These are phyloP conservation scores for Apostichopus parvimensis DNA, from an alignment of 35 echinoderm and acorn worm genomes.

Conservation along the genomic window DNA sequence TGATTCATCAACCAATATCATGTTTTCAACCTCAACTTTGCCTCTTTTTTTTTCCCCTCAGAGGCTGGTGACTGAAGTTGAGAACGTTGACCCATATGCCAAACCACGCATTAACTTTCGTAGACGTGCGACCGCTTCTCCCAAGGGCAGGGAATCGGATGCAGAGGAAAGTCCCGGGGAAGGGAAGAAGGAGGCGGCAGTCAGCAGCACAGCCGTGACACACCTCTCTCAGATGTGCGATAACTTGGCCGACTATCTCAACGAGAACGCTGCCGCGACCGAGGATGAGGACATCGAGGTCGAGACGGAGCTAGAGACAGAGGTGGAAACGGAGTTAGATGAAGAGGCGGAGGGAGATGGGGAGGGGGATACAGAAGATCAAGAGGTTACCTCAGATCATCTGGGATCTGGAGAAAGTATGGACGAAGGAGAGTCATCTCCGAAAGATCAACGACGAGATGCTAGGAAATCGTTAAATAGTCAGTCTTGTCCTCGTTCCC, in stretches of 20 bases:
- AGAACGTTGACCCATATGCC: conserved; percentile 28
- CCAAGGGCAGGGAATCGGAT: conserved; percentile 20
- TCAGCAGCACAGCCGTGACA: conserved; percentile 64
- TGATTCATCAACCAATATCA: too few species aligned
- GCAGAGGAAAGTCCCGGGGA: conserved; percentile 40
- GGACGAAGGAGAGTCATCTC: neutral
- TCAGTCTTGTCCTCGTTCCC: neutral
- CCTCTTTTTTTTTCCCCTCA: neutral
- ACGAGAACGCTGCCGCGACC: conserved; percentile 67
- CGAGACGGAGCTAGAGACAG: conserved; percentile 50
- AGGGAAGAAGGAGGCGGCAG: conserved; percentile 41
- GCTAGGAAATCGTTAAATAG: neutral
- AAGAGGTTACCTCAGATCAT: conserved; percentile 34
- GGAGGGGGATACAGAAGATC: conserved; percentile 56
- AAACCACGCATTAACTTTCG: conserved; percentile 26
- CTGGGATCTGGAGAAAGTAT: conserved; percentile 31
- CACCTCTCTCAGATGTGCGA: conserved; percentile 90
- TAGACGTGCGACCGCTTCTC: neutral
- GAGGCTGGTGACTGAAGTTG: conserved; percentile 9
- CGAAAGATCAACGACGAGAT: neutral
- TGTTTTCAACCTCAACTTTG: neutral
- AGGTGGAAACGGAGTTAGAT: conserved; percentile 64
- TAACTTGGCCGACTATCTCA: conserved; percentile 79
- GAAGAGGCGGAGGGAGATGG: conserved; percentile 61
- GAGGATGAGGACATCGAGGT: conserved; percentile 77